Conservation (phyloP, 2,888 invertebrate species). For the Cetonia aurata region DNA sequence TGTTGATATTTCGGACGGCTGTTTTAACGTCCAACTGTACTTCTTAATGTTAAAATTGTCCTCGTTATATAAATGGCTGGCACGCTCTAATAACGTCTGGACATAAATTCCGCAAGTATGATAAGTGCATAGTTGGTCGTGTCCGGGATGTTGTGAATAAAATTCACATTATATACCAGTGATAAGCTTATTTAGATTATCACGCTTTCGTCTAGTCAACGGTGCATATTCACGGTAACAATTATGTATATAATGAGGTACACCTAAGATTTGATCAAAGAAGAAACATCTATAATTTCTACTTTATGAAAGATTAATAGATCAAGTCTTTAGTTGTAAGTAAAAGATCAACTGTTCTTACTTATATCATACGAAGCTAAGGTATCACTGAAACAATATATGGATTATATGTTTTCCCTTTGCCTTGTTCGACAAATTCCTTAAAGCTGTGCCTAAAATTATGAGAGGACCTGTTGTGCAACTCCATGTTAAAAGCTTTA, state of each 20-base stretch:
- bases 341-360: too few relatives aligned
- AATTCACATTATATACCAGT: slow-evolving; percentile 55
- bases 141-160: slow-evolving; percentile 66
- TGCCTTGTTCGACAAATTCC: too few relatives aligned
- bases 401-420: too few relatives aligned
- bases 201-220: slow-evolving; percentile 25
- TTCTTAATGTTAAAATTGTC: slow-evolving; percentile 58
- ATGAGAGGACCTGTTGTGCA: too few relatives aligned
- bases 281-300: background rate
- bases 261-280: background rate
- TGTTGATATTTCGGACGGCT: slow-evolving; percentile 54
- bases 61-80: slow-evolving; percentile 59
- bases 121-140: slow-evolving; percentile 62
- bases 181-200: slow-evolving; percentile 46
- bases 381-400: too few relatives aligned
- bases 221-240: background rate
- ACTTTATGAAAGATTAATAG: too few relatives aligned
- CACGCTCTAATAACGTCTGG: slow-evolving; percentile 58
- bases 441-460: too few relatives aligned
- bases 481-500: too few relatives aligned
- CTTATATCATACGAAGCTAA: too few relatives aligned
- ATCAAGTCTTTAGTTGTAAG: background rate
- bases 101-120: slow-evolving; percentile 59
- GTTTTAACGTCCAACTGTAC: slow-evolving; percentile 54
- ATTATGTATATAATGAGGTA: background rate